Evolutionary conservation across 2,888 invertebrate genomes (phyloP), one percentile per base, ranked within the genome.

Genomic region (Tetheella fluctuosa): DNA sequence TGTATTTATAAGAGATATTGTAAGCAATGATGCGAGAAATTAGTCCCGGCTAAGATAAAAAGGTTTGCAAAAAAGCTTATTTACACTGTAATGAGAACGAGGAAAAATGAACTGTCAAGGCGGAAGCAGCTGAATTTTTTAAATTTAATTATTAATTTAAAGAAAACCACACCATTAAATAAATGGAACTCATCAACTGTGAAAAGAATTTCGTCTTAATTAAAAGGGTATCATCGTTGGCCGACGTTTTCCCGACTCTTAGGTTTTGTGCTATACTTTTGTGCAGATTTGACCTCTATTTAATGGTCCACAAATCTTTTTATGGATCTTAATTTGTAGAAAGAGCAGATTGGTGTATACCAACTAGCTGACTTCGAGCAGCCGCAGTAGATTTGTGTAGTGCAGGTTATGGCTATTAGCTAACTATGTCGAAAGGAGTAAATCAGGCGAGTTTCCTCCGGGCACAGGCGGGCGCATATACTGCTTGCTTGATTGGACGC

Each of bases 21-120:
- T 62, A 65, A 62, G 63, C 71, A 69, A 71, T 75, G 68, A 70
- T 58, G 70, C 71, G 65, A 65, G 68, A 73, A 77, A 73, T 73
- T 61, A 65, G 59, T 59, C 68, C 62, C 53, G 62, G 68, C 68
- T 71, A 68, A 67, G 61, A 59, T 64, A 69, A 68, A 60, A 55
- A 34, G 20, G 30, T 55, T 55, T 55, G 48, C 48, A 48, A 48
- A 48, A 48, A 48, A 48, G 48, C 34, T 34, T 34, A 34, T 34
- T 34, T 34, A 4, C 34, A 34, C 55, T 28, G 34, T 55, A 55
- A 55, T n/a, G 55, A 34, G 17, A 34, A 55, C 20, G 34, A 37
- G 34, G 55, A 55, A 55, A 55, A 55, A n/a, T 23, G 17, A 23
- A 53, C 53, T n/a, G 15, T 53, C 25, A 53, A 23, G 25, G 28